Evolutionary conservation across 2,797 vertebrate genomes (phyloP), one percentile per base, ranked within the genome.

Genomic region (Carapus acus): DNA sequence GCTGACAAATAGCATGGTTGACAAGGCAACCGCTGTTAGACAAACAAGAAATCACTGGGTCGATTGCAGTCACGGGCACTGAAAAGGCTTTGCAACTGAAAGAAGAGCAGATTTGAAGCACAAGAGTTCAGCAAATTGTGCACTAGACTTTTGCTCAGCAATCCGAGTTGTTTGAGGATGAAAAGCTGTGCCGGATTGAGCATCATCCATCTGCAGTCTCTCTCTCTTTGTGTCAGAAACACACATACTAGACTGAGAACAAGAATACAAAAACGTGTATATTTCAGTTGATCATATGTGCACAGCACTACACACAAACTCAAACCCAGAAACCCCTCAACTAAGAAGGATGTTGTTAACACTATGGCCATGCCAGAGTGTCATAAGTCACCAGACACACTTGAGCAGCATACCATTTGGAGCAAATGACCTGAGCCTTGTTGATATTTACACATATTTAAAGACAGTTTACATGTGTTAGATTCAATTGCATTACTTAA

Each of bases 121-220:
- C 65, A 33, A 59, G 42, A 49, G 58, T 31, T 22, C 33, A 15
- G 15, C 15, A 6, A 13, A 56, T 61, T 67, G 19, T 55, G 52
- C 51, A 34, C 27, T 56, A 62, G 56, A 65, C 27, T 53, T 67
- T 48, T 69, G 27, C 65, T 39, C 36, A 45, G 47, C 45, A 53
- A 61, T 57, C 54, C 60, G 45, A 42, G 33, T 56, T 43, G 39
- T 13, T 74, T 55, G 41, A 9, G 18, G 31, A 68, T 47, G 62
- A 67, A 55, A 63, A 73, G 71, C 68, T 65, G 73, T 76, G 53
- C 58, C 71, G 60, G 62, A 68, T 65, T 49, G 47, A 68, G 52
- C 65, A 58, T 73, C 65, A 67, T 65, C 76, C 73, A 82, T 84
- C 77, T 83, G 81, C 75, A 65, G 52, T 43, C 47, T 53, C 69